These are phyloP conservation scores for Meteorus colon DNA, from an alignment of 2,888 invertebrate genomes.

Conservation along the genomic window DNA sequence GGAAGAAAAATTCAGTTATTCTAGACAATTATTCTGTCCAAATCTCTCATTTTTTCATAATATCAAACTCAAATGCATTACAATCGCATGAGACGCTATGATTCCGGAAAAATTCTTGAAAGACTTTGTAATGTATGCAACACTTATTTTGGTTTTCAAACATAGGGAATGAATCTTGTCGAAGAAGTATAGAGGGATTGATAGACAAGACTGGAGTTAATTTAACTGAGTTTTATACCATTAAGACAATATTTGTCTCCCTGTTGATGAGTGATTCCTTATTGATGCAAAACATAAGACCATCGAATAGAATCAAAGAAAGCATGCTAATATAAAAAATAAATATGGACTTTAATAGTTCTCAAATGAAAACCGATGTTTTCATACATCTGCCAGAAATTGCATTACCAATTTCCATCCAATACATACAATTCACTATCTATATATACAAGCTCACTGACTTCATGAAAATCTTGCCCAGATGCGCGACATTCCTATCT, in stretches of 20 bases:
- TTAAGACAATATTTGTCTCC: not conserved
- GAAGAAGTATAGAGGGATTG: not conserved
- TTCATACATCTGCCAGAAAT: not conserved
- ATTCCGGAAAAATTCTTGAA: not conserved
- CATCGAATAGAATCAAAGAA: not conserved
- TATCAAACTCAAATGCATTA: not conserved
- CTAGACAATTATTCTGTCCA: not conserved
- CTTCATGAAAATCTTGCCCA: not conserved
- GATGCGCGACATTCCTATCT: conserved; percentile 5
- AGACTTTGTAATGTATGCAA: not conserved
- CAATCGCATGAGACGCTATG: not conserved
- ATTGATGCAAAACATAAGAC: not conserved
- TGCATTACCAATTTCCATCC: not conserved
- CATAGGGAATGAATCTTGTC: not conserved
- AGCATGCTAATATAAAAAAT: not conserved
- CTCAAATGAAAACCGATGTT: not conserved
- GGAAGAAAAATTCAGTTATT: not conserved
- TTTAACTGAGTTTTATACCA: not conserved
- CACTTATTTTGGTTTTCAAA: not conserved
- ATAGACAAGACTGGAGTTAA: not conserved
- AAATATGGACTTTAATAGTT: not conserved
- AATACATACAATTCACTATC: conserved; percentile 32
- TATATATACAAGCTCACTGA: conserved; percentile 28
- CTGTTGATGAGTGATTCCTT: not conserved
- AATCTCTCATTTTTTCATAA: not conserved